Conservation (phyloP, 2,888 invertebrate species). For the Lycophotia porphyrea region DNA sequence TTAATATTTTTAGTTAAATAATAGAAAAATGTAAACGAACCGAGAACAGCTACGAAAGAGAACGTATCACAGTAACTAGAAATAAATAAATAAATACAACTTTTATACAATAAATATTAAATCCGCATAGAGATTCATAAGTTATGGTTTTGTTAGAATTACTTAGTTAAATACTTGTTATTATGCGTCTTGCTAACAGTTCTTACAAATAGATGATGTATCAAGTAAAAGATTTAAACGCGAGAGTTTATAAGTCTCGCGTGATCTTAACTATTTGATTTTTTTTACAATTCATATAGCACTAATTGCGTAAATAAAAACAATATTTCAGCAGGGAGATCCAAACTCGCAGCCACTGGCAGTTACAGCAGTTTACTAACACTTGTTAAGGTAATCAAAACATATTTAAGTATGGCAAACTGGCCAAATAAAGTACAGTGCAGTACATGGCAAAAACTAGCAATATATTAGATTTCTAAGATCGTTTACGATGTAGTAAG, state of each 20-base stretch:
- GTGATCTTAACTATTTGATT: constrained; percentile 6
- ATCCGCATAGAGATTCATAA: constrained; percentile 52
- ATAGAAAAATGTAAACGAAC: constrained; percentile 38
- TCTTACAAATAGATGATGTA: constrained; percentile 22
- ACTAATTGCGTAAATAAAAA: constrained; percentile 11
- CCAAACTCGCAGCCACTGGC: not conserved
- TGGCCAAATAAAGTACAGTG: constrained; percentile 25
- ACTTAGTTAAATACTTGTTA: constrained; percentile 6
- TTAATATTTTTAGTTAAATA: constrained; percentile 41
- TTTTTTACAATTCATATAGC: constrained; percentile 1
- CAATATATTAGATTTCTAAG: constrained; percentile 55
- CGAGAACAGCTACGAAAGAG: constrained; percentile 51
- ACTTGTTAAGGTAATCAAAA: constrained; percentile 10
- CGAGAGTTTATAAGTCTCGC: constrained; percentile 13
- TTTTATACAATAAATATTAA: constrained; percentile 80
- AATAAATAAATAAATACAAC: constrained; percentile 85
- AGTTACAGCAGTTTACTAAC: constrained; percentile 8
- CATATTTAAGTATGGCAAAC: constrained; percentile 27
- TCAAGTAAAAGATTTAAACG: not conserved
- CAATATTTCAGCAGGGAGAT: not conserved
- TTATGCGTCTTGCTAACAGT: constrained; percentile 7
- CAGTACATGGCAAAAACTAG: constrained; percentile 46
- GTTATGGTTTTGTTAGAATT: constrained; percentile 31
- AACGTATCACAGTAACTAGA: constrained; percentile 84
- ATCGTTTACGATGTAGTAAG: constrained; percentile 39